These are phyloP conservation scores for Coleophora flavipennella DNA, from an alignment of 2,888 invertebrate species.

Conservation along the genomic window DNA sequence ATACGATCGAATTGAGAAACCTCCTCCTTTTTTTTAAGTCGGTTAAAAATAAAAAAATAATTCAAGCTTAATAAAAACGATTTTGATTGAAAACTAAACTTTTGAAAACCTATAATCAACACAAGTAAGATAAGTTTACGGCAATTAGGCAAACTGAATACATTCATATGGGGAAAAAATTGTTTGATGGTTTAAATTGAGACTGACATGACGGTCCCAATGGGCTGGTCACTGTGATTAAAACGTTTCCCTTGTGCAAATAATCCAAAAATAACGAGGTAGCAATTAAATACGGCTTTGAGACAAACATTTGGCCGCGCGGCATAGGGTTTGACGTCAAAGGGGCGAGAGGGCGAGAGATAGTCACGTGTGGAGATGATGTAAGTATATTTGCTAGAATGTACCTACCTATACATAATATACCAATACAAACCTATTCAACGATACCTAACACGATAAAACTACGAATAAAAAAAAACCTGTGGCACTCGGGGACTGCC, in stretches of 20 bases:
- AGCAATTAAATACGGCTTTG: slow-evolving; percentile 66
- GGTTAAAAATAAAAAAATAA: too few species aligned
- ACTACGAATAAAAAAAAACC: too few species aligned
- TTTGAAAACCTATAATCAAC: too few species aligned
- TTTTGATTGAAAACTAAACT: too few species aligned
- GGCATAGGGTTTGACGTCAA: slow-evolving; percentile 47
- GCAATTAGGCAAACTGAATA: slow-evolving; percentile 42
- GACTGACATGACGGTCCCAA: slow-evolving; percentile 20
- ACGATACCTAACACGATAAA: too few species aligned
- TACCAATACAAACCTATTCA: too few species aligned
- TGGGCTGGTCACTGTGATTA: slow-evolving; percentile 34
- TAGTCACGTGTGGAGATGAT: slow-evolving; percentile 34
- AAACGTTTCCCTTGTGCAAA: slow-evolving; percentile 50
- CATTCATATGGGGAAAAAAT: slow-evolving; percentile 28
- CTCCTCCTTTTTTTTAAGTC: too few species aligned
- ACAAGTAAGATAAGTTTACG: slow-evolving; percentile 5
- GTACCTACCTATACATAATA: too few species aligned
- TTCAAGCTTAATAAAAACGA: too few species aligned
- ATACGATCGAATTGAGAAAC: too few species aligned
- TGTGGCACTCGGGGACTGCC: too few species aligned
- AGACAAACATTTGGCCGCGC: slow-evolving; percentile 41
- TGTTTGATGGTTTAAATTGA: slow-evolving; percentile 46
- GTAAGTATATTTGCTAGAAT: too few species aligned
- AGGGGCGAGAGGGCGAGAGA: slow-evolving; percentile 27
- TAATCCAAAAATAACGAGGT: slow-evolving; percentile 71